These are phyloP conservation scores for Eolophus roseicapilla DNA, from an alignment of 2,113 vertebrate genomes.

Conservation along the genomic window DNA sequence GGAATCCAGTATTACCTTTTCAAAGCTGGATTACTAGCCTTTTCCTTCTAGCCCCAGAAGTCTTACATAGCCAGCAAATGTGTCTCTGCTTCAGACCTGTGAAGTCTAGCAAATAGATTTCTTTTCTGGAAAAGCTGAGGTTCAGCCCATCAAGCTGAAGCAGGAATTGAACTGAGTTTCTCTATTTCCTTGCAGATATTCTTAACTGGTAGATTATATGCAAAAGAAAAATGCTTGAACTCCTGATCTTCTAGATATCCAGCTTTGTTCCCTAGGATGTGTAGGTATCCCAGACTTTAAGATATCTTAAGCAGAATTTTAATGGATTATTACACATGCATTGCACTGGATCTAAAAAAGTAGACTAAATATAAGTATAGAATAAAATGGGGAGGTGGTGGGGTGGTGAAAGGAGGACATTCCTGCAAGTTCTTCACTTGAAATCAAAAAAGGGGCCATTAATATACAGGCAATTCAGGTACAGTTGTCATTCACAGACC, in stretches of 20 bases:
- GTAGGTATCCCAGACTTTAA: not conserved
- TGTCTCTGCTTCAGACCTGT: not conserved
- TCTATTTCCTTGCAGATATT: not conserved
- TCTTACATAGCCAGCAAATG: not conserved
- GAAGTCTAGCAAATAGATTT: not conserved
- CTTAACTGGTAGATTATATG: not conserved
- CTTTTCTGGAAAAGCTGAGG: not conserved
- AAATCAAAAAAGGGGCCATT: not conserved
- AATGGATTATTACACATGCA: not conserved
- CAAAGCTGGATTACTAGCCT: rapidly evolving
- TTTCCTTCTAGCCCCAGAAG: not conserved
- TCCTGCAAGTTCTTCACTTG: not conserved
- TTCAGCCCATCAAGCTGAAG: not conserved
- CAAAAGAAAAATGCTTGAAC: not conserved
- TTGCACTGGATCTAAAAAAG: not conserved
- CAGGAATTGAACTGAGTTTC: not conserved
- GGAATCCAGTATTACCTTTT: not conserved
- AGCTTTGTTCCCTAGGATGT: not conserved
- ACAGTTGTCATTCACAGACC: not conserved
- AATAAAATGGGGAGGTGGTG: not conserved
- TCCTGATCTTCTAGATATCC: not conserved
- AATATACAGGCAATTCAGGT: not conserved
- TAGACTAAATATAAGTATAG: not conserved
- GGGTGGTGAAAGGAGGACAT: not conserved
- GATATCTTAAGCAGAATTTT: not conserved